Percentiles rank a stretch among this genome's conserved stretches.
Evolutionary conservation across 2,113 vertebrate species (phyloP).

Genomic region (Mobula hypostoma): DNA sequence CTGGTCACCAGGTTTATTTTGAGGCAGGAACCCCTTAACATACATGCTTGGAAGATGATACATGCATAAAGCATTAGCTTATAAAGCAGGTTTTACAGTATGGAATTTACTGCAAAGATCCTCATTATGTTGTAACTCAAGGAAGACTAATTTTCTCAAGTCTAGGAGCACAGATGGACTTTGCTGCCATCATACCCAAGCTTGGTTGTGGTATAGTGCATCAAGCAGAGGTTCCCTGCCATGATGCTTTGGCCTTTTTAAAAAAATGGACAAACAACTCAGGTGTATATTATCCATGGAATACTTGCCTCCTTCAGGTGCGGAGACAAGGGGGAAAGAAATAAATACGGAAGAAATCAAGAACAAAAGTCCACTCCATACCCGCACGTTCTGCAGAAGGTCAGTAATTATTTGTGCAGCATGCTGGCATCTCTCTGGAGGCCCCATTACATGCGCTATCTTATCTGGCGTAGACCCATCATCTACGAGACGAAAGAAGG

Average conservation of each 20-base stretch:
- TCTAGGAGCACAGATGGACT: neutral
- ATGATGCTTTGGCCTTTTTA: neutral
- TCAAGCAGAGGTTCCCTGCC: neutral
- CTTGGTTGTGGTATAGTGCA: neutral
- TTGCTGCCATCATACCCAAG: neutral
- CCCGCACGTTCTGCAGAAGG: constrained; percentile 79
- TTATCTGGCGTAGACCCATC: constrained; percentile 81
- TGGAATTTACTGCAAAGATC: neutral
- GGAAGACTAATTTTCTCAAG: neutral
- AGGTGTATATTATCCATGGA: neutral
- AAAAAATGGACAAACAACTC: neutral
- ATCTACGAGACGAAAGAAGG: constrained; percentile 54
- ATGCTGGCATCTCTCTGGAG: constrained; percentile 81
- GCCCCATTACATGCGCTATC: constrained; percentile 84
- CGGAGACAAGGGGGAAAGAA: neutral
- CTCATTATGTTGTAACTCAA: neutral
- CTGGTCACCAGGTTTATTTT: neutral
- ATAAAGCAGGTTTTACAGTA: neutral
- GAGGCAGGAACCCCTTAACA: neutral
- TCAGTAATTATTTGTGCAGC: constrained; percentile 83
- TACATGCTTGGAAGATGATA: neutral
- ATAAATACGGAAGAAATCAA: neutral
- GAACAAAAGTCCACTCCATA: constrained; percentile 43
- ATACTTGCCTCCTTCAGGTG: constrained; percentile 39
- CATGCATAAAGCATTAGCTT: neutral